These are phyloP conservation scores for Gobionotothen gibberifrons DNA, from an alignment of 2,797 vertebrate genomes.

Conservation along the genomic window DNA sequence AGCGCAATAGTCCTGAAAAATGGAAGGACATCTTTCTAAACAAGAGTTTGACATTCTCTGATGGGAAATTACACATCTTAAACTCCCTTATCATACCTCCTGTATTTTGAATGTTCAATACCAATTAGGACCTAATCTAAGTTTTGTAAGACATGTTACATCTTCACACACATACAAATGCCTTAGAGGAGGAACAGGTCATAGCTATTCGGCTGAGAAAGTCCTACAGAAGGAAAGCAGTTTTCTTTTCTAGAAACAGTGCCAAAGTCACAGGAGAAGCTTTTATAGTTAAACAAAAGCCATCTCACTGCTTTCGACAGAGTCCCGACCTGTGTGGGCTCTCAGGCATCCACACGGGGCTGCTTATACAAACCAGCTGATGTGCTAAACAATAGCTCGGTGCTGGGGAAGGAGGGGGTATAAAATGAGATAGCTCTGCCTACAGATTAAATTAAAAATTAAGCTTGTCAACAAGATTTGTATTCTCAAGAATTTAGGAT, in stretches of 20 bases:
- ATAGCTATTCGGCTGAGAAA: slow-evolving; percentile 51
- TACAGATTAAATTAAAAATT: slow-evolving; percentile 9
- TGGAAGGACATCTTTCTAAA: background rate
- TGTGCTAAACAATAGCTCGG: slow-evolving; percentile 45
- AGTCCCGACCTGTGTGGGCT: slow-evolving; percentile 74
- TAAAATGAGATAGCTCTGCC: slow-evolving; percentile 37
- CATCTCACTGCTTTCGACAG: slow-evolving; percentile 54
- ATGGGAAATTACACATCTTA: background rate
- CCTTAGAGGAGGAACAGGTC: slow-evolving; percentile 38
- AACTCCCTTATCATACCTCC: background rate
- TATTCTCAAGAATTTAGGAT: background rate
- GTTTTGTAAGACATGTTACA: background rate
- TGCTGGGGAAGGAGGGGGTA: background rate
- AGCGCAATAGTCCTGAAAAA: slow-evolving; percentile 19
- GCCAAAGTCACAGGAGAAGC: slow-evolving; percentile 62
- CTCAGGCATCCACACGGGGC: slow-evolving; percentile 65
- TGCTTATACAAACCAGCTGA: slow-evolving; percentile 42
- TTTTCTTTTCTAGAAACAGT: slow-evolving; percentile 45
- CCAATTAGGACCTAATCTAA: background rate
- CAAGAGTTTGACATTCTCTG: background rate
- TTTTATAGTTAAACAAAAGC: slow-evolving; percentile 72
- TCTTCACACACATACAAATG: slow-evolving; percentile 26
- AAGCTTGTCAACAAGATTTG: background rate
- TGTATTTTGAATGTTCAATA: background rate
- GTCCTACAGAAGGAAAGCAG: slow-evolving; percentile 18